A percentile compares a stretch with the other conserved stretches of the same genome.
Conservation (phyloP, 2,113 vertebrate species). For the Rhabdornis inornatus region DNA sequence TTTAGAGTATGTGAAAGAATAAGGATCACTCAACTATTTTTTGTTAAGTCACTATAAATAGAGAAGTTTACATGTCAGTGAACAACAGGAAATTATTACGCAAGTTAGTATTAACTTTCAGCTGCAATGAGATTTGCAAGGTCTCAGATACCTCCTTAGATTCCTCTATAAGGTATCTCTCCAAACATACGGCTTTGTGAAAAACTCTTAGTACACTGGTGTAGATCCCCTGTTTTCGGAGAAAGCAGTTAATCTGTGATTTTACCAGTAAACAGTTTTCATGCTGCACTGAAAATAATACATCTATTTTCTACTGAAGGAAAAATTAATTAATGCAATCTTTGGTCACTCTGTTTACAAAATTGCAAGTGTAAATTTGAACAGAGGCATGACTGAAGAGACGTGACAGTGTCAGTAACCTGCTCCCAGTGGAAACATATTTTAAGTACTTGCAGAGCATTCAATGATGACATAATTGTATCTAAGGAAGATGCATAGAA, state of each 20-base stretch:
- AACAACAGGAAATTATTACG: slow-evolving; percentile 37
- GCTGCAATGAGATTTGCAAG: background rate
- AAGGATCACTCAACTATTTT: background rate
- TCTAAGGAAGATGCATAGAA: background rate
- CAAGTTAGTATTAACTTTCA: background rate
- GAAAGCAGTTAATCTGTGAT: background rate
- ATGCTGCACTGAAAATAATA: background rate
- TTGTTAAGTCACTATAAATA: slow-evolving; percentile 38
- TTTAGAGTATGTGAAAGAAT: background rate
- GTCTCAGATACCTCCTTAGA: background rate
- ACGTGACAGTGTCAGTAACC: background rate
- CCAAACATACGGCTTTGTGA: background rate
- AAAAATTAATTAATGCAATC: background rate
- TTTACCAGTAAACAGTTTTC: background rate
- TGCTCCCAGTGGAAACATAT: background rate
- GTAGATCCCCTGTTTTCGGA: background rate
- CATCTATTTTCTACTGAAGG: background rate
- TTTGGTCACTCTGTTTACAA: background rate
- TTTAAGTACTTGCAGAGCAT: background rate
- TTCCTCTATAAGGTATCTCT: background rate
- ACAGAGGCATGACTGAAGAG: background rate
- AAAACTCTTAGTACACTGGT: background rate
- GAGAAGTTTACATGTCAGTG: slow-evolving; percentile 1
- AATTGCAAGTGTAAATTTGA: background rate
- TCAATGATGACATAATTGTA: background rate